phyloP scores from a whole-genome alignment of 2,797 vertebrate species.

The Spatula clypeata region DNA sequence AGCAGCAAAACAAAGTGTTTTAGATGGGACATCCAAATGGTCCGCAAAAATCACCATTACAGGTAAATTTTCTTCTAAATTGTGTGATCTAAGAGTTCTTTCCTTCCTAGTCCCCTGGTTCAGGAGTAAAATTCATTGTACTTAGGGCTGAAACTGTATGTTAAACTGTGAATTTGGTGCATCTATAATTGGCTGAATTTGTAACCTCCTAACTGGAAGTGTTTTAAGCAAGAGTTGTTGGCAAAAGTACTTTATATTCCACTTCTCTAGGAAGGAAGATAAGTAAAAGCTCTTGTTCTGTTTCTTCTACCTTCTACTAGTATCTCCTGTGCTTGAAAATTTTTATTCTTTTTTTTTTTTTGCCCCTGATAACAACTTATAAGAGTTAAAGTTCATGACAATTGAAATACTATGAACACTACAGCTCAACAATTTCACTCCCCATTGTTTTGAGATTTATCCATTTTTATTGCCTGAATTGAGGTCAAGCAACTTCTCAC shows the following conservation, averaged over 20 bases:
- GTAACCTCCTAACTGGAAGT: background rate
- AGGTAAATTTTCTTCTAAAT: conserved; percentile 79
- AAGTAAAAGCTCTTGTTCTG: background rate
- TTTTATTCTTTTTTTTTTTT: background rate
- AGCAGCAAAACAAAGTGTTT: conserved; percentile 94
- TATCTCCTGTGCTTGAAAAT: background rate
- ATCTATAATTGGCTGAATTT: background rate
- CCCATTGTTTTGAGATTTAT: background rate
- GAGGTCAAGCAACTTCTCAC: background rate
- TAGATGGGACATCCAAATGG: conserved; percentile 99
- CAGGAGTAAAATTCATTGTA: background rate
- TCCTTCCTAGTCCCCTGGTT: background rate
- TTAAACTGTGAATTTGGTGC: background rate
- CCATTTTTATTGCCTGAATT: background rate
- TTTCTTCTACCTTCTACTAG: background rate
- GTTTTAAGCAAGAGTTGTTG: background rate
- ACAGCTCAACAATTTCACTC: background rate
- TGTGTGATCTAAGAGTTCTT: background rate
- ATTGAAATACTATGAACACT: background rate
- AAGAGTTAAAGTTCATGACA: background rate
- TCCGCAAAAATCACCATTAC: conserved; percentile 98
- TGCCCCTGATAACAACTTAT: background rate
- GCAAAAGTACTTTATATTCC: background rate
- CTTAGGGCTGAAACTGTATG: background rate
- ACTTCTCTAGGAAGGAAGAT: background rate